Evolutionary conservation across 2,113 vertebrate genomes (phyloP), one percentile per base, ranked within the genome.

Genomic region (Pelvicachromis taeniatus): DNA sequence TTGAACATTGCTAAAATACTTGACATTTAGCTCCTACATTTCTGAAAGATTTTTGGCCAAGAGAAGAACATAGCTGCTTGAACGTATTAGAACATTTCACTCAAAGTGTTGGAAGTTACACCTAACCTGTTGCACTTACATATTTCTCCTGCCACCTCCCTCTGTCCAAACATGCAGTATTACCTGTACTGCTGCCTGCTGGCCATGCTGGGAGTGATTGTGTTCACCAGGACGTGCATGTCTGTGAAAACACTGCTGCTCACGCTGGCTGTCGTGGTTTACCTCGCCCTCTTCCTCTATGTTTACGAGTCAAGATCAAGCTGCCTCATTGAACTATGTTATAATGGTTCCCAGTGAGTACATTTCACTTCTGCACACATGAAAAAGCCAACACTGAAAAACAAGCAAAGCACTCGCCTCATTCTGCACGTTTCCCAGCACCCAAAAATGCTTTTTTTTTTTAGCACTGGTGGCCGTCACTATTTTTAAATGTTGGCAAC

Each of bases 151-250:
- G 19, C 58, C 40, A 14, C 54, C 23, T 19, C 6, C 8, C 31
- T 45, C 9, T 53, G 53, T 17, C 42, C 19, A 80, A 40, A 33
- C 40, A 26, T 77, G 48, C 92, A 98, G 97, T 98, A 98, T 87
- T 98, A 97, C 92, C 94, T 98, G 91, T 97, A 97, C 88, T 97
- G 97, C 89, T 97, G 97, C 77, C 94, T 97, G 85, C 87, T 98
- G 94, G 97, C 96, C 33, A 97, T 97, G 95, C 95, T 98, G 73
- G 95, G 96, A 21, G 97, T 97, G 82, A 95, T 97, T 40, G 95
- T 98, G 77, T 98, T 97, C 73, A 91, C 97, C 63, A 95, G 96
- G 85, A 96, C 96, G 68, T 96, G 96, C 78, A 89, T 97, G 42
- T 97, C 96, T 4, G 80, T 97, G 78, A 98, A 98, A 89, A 82